phyloP scores from a whole-genome alignment of 2,113 vertebrate species.

The Ictidomys tridecemlineatus region DNA sequence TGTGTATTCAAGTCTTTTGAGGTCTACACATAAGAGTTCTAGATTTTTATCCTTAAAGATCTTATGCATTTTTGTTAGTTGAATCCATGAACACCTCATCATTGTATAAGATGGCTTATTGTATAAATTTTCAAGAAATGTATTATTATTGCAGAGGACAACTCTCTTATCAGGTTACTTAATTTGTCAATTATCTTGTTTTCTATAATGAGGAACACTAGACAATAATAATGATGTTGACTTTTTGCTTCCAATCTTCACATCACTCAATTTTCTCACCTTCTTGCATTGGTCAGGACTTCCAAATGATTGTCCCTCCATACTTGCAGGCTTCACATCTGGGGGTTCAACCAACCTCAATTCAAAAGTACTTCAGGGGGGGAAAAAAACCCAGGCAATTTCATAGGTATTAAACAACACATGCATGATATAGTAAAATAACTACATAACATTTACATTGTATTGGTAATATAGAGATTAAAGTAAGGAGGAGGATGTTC shows the following conservation, averaged over 20 bases:
- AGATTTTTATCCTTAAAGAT: constrained; percentile 3
- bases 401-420: not conserved
- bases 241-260: not conserved
- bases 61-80: not conserved
- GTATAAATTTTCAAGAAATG: constrained; percentile 16
- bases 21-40: not conserved
- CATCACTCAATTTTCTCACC: not conserved
- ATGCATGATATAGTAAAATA: not conserved
- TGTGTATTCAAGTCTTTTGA: not conserved
- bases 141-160: too few relatives aligned
- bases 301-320: not conserved
- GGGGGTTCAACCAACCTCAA: too few relatives aligned
- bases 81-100: not conserved
- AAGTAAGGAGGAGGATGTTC: not conserved
- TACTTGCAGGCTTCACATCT: too few relatives aligned
- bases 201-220: not conserved
- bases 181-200: not conserved
- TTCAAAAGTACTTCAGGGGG: too few relatives aligned
- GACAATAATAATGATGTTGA: not conserved
- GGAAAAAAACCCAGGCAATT: too few relatives aligned
- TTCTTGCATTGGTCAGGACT: not conserved
- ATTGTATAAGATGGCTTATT: not conserved
- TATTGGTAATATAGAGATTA: not conserved
- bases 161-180: not conserved
- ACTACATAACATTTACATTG: too few relatives aligned